phyloP scores from a whole-genome alignment of 2,888 invertebrate species.

The Leucozona laternaria region DNA sequence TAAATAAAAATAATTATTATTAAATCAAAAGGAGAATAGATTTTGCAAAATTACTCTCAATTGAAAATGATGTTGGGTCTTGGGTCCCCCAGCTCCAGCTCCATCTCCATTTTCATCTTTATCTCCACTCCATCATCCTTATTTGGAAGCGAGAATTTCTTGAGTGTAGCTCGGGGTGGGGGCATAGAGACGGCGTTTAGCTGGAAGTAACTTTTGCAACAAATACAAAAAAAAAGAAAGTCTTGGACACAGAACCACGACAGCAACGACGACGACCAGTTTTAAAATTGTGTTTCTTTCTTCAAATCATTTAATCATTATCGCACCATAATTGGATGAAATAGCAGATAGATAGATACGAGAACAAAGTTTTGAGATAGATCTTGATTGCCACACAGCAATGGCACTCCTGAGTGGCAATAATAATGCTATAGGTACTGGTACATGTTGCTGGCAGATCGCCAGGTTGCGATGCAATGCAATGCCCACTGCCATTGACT shows the following conservation, averaged over 20 bases:
- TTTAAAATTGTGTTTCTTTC: conserved; percentile 44
- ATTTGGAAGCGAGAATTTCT: conserved; percentile 23
- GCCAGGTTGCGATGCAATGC: not conserved
- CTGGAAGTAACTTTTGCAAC: conserved; percentile 14
- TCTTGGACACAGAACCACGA: not conserved
- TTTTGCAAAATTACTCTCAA: conserved; percentile 68
- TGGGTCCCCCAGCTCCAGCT: not conserved
- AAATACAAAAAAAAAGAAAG: conserved; percentile 34
- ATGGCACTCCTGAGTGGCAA: not conserved
- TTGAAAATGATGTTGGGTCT: conserved; percentile 42
- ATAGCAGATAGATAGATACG: conserved; percentile 39
- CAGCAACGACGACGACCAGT: conserved; percentile 41
- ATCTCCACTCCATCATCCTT: conserved; percentile 29
- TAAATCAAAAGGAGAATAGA: conserved; percentile 61
- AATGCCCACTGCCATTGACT: not conserved
- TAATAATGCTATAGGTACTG: not conserved
- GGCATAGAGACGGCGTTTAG: not conserved
- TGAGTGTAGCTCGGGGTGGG: not conserved
- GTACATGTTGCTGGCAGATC: conserved; percentile 14
- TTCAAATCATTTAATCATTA: conserved; percentile 64
- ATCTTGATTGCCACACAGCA: conserved; percentile 22
- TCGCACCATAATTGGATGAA: conserved; percentile 62
- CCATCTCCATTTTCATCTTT: not conserved
- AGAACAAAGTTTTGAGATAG: conserved; percentile 28
- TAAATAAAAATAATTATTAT: conserved; percentile 43